phyloP scores from a whole-genome alignment of 2,113 vertebrate species.

The Pteruthius melanotis region DNA sequence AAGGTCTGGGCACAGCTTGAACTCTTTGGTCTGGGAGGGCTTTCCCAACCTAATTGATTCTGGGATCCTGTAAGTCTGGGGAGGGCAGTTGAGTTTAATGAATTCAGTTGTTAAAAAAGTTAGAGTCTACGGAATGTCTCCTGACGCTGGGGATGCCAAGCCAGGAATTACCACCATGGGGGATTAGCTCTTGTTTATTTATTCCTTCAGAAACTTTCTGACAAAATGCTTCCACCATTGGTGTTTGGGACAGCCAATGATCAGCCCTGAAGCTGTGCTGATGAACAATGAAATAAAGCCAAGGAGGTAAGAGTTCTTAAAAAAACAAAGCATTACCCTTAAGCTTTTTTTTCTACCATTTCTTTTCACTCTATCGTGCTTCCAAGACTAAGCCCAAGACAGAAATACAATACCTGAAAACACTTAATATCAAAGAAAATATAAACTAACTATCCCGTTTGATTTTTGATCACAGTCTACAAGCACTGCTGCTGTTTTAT shows the following conservation, averaged over 20 bases:
- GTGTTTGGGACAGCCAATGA: background rate
- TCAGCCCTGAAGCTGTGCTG: background rate
- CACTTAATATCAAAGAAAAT: background rate
- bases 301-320: background rate
- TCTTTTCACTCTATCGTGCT: background rate
- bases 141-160: background rate
- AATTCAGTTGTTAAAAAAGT: background rate
- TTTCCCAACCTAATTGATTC: too few relatives aligned
- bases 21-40: rapidly evolving
- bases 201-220: background rate
- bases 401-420: background rate
- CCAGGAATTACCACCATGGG: background rate
- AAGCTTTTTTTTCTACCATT: background rate
- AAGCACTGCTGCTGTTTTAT: background rate
- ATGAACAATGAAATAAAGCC: background rate
- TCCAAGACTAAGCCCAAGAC: background rate
- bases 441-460: background rate
- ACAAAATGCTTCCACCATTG: background rate
- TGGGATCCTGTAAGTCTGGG: background rate
- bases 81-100: background rate
- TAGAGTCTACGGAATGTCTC: background rate
- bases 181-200: background rate
- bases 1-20: rapidly evolving
- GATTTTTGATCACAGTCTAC: background rate
- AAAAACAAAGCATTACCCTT: background rate